Base-by-base conservation (phyloP, 2,888 invertebrate genomes). In the Drosophila histrio region DNA sequence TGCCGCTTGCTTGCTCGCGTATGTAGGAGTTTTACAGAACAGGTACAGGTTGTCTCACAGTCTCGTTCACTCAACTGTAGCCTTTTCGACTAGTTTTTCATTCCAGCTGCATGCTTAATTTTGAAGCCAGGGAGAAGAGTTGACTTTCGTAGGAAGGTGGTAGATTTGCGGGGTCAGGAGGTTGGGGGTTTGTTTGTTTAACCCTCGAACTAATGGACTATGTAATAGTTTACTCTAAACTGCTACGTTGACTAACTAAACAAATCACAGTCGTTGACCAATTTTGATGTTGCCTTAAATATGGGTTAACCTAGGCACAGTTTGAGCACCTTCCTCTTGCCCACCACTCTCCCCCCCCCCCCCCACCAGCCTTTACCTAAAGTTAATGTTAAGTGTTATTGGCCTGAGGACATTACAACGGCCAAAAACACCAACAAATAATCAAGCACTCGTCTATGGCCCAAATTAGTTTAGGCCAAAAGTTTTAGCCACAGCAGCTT, bases 381-480 rank as follows among this genome's bases (percentile, higher is more conserved):
- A 59, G 61, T 62, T 62, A 72, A 64, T 49, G 62, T 81, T 81
- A 80, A 80, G 85, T 80, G 85, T 80, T 80, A 80, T 80, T 78
- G 63, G 75, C 81, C 67, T 67, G 62, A 66, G 58, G 69, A 69
- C 75, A 79, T 75, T 64, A 66, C 61, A 71, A 60, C 39, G 56
- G 44, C 50, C 58, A 50, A 71, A 56, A 53, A 60, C 54, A 64
- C 64, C 62, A 71, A 64, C 76, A 82, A 82, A 79, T 86, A 85
- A 86, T 86, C 79, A 81, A 86, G 83, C 86, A 73, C 73, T 81
- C 69, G 76, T 85, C 72, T 54, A 41, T 49, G 60, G 46, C 17
- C 65, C 71, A 87, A 87, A 84, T 84, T 84, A 82, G 88, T 87
- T 84, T 85, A 87, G 86, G 80, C 86, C 79, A 83, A 83, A 84